phyloP scores from a whole-genome alignment of 2,888 invertebrate species.

The Ariolimax columbianus region DNA sequence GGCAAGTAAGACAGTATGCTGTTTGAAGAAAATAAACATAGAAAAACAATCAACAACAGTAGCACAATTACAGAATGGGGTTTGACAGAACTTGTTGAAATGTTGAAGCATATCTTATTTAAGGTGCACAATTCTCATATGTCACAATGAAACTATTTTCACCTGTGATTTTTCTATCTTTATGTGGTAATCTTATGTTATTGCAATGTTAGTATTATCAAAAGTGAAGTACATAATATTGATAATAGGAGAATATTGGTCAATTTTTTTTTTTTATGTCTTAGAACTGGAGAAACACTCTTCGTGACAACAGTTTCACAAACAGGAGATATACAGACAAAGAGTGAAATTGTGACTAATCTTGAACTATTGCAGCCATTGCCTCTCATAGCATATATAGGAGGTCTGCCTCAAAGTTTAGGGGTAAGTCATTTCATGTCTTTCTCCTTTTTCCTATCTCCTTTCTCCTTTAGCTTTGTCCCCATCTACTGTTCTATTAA shows the following conservation, averaged over 20 bases:
- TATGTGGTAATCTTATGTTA: too few relatives aligned
- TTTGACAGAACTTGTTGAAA: too few relatives aligned
- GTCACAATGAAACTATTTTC: too few relatives aligned
- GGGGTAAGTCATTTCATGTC: slow-evolving; percentile 38
- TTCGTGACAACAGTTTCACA: slow-evolving; percentile 39
- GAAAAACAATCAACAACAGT: too few relatives aligned
- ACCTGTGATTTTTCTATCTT: too few relatives aligned
- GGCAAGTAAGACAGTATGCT: too few relatives aligned
- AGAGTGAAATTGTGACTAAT: slow-evolving; percentile 5
- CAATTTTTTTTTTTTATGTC: background rate
- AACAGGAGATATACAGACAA: slow-evolving; percentile 31
- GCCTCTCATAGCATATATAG: slow-evolving; percentile 48
- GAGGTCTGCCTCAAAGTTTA: slow-evolving; percentile 47
- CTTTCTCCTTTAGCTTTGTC: background rate
- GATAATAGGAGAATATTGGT: background rate
- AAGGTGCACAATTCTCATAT: too few relatives aligned
- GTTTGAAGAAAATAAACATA: too few relatives aligned
- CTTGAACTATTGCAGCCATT: slow-evolving; percentile 44
- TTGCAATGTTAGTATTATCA: background rate
- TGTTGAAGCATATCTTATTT: too few relatives aligned
- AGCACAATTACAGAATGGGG: too few relatives aligned
- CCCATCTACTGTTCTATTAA: too few relatives aligned
- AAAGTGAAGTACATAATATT: background rate
- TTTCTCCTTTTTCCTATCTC: background rate
- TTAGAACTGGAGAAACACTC: slow-evolving; percentile 47